Evolutionary conservation across 2,888 invertebrate genomes (phyloP), one percentile per base, ranked within the genome.

Genomic region (Microdon myrmicae): DNA sequence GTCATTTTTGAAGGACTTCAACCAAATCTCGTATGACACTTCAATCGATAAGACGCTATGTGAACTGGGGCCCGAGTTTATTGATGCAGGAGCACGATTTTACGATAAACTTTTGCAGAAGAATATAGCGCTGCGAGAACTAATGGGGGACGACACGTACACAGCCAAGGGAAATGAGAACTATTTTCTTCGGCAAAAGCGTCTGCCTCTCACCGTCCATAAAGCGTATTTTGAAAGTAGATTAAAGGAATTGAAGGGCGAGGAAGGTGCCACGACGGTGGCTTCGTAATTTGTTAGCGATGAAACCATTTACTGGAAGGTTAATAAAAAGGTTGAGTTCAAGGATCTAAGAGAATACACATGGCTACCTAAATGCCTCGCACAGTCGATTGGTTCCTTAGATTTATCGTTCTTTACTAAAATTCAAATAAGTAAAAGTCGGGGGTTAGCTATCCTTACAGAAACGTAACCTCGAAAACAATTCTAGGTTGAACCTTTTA

Each of bases 31-130:
- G 68, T 85, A 82, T 73, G 92, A 93, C 74, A 77, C 81, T 5
- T 68, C 81, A 7, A 83, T 85, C 12, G 92, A 94, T 74, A 79
- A 83, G 45, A 77, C 81, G 61, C 79, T 93, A 12, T 83, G 84
- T 64, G 75, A 82, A 19, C 74, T 87, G 48, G 86, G 86, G 26
- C 70, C 72, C 3, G 68, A 86, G 29, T 90, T 87, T 75, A 79
- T 87, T 6, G 83, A 87, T 73, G 90, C 91, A 34, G 94, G 91
- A 2, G 80, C 86, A 19, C 87, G 88, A 74, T 94, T 85, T 80
- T 94, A 92, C 74, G 83, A 85, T 16, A 91, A 90, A 79, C 74
- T 86, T 16, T 74, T 90, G 25, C 81, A 86, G 69, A 85, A 89
- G 74, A 94, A 94, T 77, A 84, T 86, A 71, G 90, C 90, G 0